phyloP scores from a whole-genome alignment of 2,888 invertebrate species.

The Nomada goodeniana region DNA sequence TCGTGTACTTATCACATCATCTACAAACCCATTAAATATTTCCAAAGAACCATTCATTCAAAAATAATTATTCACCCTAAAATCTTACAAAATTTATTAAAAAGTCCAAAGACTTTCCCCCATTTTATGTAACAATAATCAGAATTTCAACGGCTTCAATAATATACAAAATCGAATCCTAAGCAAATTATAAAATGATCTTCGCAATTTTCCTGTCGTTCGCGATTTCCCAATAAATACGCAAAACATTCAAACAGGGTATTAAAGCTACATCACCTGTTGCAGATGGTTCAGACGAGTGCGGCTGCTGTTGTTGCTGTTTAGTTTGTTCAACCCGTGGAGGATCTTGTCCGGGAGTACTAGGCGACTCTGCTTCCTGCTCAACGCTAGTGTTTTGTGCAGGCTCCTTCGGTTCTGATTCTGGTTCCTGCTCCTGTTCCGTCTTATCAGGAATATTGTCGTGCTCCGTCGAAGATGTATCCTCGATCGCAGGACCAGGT shows the following conservation, averaged over 20 bases:
- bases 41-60: no score
- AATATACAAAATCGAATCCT: no score
- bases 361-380: constrained; percentile 62
- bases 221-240: neutral
- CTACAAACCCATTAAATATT: neutral
- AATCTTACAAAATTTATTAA: no score
- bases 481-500: constrained; percentile 76
- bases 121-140: no score
- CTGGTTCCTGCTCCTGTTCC: constrained; percentile 58
- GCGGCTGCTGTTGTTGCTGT: constrained; percentile 61
- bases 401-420: constrained; percentile 46
- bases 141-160: no score
- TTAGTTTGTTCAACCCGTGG: constrained; percentile 49
- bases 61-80: no score
- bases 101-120: no score
- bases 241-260: neutral
- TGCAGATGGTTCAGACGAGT: constrained; percentile 58
- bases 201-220: neutral
- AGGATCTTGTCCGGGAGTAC: constrained; percentile 37
- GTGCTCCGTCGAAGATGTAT: constrained; percentile 76
- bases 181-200: no score
- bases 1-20: neutral
- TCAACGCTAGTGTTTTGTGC: constrained; percentile 58
- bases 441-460: constrained; percentile 55
- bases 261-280: constrained; percentile 44